A percentile compares a stretch with the other conserved stretches of the same genome.
phyloP scores from a whole-genome alignment of 2,113 vertebrate genomes.

The Ascaphus truei region DNA sequence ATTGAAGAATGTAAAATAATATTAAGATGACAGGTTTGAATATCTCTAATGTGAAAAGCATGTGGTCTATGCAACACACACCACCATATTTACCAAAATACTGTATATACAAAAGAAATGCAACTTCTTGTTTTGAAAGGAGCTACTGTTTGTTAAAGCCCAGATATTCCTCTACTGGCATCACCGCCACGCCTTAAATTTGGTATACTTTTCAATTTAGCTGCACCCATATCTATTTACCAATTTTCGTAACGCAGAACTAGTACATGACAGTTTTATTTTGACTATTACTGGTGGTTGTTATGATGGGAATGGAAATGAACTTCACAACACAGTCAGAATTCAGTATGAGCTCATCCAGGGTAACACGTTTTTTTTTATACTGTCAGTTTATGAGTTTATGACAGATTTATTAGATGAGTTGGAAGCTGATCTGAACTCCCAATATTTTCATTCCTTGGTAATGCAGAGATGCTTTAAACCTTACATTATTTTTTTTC shows the following conservation, averaged over 20 bases:
- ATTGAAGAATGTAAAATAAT: no score
- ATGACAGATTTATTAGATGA: slow-evolving; percentile 25
- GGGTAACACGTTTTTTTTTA: neutral
- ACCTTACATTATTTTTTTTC: neutral
- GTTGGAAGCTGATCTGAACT: slow-evolving; percentile 10
- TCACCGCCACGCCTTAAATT: neutral
- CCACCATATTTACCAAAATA: neutral
- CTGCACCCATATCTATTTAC: slow-evolving; percentile 9
- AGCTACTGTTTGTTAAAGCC: neutral
- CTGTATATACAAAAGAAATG: neutral
- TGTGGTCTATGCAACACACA: neutral
- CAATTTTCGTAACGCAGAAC: neutral
- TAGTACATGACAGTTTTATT: slow-evolving; percentile 2
- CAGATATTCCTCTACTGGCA: neutral
- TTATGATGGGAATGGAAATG: neutral
- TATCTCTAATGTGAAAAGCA: neutral
- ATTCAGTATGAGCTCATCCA: slow-evolving; percentile 12
- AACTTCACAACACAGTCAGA: neutral
- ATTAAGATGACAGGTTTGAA: no score
- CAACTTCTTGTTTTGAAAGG: no score
- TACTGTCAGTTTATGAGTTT: slow-evolving; percentile 19
- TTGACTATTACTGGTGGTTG: neutral
- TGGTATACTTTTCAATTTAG: neutral
- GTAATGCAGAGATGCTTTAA: neutral
- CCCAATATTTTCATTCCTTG: slow-evolving; percentile 5